phyloP scores from a whole-genome alignment of 2,888 invertebrate species.

The Leptopterna dolabrata region DNA sequence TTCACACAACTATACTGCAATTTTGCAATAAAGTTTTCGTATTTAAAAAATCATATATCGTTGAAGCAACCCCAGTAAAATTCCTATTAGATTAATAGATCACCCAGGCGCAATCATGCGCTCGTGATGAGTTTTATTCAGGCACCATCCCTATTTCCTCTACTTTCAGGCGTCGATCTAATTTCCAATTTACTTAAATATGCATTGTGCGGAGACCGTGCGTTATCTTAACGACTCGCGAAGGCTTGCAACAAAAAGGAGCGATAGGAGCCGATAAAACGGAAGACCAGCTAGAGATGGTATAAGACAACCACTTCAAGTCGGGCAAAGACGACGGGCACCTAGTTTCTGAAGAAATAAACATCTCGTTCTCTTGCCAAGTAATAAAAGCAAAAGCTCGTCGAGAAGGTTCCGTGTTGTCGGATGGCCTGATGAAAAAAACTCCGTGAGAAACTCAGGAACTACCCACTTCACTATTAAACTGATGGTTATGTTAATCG shows the following conservation, averaged over 20 bases:
- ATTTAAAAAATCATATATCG: too few relatives aligned
- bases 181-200: neutral
- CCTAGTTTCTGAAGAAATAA: neutral
- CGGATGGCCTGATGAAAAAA: neutral
- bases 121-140: too few relatives aligned
- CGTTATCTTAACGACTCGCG: neutral
- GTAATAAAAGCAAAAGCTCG: neutral
- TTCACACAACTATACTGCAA: too few relatives aligned
- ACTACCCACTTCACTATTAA: neutral
- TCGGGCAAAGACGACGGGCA: neutral
- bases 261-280: neutral
- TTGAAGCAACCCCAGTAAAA: too few relatives aligned
- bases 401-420: neutral
- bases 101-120: too few relatives aligned
- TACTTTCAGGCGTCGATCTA: neutral
- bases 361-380: neutral
- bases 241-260: neutral
- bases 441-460: neutral
- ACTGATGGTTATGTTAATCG: neutral
- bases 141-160: too few relatives aligned
- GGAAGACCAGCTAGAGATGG: neutral
- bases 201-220: neutral
- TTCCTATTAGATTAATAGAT: too few relatives aligned
- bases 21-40: too few relatives aligned
- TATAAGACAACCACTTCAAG: neutral